These are phyloP conservation scores for Craniophora ligustri DNA, from an alignment of 2,888 invertebrate genomes.

Conservation along the genomic window DNA sequence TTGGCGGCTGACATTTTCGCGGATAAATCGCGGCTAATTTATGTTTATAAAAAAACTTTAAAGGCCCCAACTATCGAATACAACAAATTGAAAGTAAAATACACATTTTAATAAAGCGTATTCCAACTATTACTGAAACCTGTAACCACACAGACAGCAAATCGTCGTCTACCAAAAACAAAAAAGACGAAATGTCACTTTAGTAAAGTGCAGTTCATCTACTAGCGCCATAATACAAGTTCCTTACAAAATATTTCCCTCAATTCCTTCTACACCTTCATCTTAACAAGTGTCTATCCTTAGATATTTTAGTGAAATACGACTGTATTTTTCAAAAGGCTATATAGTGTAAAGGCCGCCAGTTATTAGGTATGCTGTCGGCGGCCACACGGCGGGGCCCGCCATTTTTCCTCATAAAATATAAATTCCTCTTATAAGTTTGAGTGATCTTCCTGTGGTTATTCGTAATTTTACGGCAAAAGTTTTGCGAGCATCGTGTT, in stretches of 20 bases:
- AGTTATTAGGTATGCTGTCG: conserved; percentile 68
- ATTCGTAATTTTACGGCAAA: conserved; percentile 83
- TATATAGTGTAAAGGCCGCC: conserved; percentile 38
- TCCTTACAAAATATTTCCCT: neutral
- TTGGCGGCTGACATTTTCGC: too few species aligned
- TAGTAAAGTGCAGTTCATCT: too few species aligned
- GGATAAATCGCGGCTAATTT: too few species aligned
- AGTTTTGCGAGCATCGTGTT: conserved; percentile 68
- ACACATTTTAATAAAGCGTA: too few species aligned
- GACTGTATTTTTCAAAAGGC: conserved; percentile 45
- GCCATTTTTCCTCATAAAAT: conserved; percentile 84
- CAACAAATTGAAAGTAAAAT: too few species aligned
- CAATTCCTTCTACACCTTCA: neutral
- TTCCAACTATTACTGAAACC: too few species aligned
- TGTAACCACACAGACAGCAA: neutral
- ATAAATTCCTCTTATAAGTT: conserved; percentile 80
- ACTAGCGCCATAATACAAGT: too few species aligned
- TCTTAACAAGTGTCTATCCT: conserved; percentile 16
- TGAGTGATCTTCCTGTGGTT: conserved; percentile 82
- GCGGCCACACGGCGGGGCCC: conserved; percentile 49
- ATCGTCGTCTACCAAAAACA: too few species aligned
- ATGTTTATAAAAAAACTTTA: too few species aligned
- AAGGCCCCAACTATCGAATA: too few species aligned
- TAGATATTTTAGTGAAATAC: conserved; percentile 36
- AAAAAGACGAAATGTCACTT: too few species aligned